These are phyloP conservation scores for Diogma glabrata DNA, from an alignment of 2,888 invertebrate genomes.

Conservation along the genomic window DNA sequence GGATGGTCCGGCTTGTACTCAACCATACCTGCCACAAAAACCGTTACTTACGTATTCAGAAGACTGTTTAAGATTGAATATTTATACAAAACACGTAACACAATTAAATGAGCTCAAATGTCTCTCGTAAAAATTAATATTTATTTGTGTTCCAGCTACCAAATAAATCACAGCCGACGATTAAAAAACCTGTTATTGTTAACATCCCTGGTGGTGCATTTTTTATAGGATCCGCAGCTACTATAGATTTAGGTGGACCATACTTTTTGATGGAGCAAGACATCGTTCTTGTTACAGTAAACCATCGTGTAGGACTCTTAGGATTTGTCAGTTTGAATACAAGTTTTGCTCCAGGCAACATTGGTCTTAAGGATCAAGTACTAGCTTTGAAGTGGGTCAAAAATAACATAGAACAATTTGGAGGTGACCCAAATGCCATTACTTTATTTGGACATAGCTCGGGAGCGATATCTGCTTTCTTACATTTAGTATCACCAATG, in stretches of 20 bases:
- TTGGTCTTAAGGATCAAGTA: conserved; percentile 59
- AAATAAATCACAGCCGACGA: conserved; percentile 16
- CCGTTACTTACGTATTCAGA: no score
- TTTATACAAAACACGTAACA: conserved; percentile 36
- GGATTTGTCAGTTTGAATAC: conserved; percentile 54
- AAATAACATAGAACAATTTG: conserved; percentile 49
- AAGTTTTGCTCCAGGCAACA: conserved; percentile 52
- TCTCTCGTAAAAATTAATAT: no score
- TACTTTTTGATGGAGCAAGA: conserved; percentile 42
- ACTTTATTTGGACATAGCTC: conserved; percentile 51
- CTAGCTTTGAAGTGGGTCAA: conserved; percentile 52
- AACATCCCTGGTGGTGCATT: conserved; percentile 56
- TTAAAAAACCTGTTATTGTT: conserved; percentile 50
- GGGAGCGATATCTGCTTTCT: conserved; percentile 38
- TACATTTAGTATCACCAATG: conserved; percentile 52
- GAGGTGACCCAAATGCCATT: conserved; percentile 50
- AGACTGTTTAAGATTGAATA: no score
- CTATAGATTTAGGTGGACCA: conserved; percentile 27
- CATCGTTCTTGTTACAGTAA: conserved; percentile 50
- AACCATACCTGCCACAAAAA: no score
- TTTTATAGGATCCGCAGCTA: conserved; percentile 45
- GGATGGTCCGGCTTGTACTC: conserved; percentile 46
- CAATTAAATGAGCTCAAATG: no score
- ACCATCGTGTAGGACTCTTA: conserved; percentile 43
- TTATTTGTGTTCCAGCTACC: no score